Conservation (phyloP, 2,113 vertebrate genomes). For the Peucedramus taeniatus region DNA sequence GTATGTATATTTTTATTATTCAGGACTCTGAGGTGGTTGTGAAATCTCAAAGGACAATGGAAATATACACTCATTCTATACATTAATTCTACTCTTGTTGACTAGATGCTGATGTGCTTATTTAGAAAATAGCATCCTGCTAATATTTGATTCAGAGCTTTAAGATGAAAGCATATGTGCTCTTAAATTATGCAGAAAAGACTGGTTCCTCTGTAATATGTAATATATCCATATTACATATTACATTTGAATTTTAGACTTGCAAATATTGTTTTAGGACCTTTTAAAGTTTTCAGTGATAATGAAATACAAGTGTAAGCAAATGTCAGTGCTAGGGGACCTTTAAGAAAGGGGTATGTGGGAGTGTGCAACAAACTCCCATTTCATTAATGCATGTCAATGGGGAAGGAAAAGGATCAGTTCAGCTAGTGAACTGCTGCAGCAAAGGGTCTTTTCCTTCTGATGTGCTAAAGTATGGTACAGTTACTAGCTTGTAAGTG, state of each 20-base stretch:
- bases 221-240: background rate
- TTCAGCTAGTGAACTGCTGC: background rate
- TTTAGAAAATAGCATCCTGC: background rate
- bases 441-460: background rate
- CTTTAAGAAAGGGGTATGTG: background rate
- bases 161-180: background rate
- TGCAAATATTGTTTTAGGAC: background rate
- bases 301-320: background rate
- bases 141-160: background rate
- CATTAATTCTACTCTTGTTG: background rate
- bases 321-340: background rate
- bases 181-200: background rate
- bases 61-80: background rate
- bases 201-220: background rate
- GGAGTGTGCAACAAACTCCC: background rate
- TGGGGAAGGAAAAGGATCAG: background rate
- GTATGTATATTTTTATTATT: background rate
- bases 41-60: background rate
- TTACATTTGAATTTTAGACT: background rate
- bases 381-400: fast-evolving
- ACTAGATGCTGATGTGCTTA: background rate
- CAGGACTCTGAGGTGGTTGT: background rate
- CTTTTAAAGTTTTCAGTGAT: background rate
- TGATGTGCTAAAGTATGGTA: fast-evolving
- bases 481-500: background rate